These are phyloP conservation scores for Mesocricetus auratus DNA, from an alignment of 2,113 vertebrate species.

Conservation along the genomic window DNA sequence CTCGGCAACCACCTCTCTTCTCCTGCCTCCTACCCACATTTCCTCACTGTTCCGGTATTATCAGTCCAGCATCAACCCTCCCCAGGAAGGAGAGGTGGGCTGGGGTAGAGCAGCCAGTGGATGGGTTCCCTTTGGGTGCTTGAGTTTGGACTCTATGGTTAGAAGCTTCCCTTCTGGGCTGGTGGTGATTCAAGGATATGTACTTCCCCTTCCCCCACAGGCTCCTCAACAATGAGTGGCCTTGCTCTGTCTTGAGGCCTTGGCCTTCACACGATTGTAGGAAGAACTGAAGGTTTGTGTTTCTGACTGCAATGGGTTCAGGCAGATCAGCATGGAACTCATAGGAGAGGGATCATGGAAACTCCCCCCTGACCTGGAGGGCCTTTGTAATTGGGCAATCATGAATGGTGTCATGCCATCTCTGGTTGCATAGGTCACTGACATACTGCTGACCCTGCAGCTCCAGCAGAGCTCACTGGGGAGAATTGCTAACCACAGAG, in stretches of 20 bases:
- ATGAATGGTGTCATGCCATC: not conserved
- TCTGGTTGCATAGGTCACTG: not conserved
- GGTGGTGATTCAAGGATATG: not conserved
- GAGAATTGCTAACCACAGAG: not conserved
- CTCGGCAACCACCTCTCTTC: not conserved
- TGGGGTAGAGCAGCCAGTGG: not conserved
- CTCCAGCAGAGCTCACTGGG: not conserved
- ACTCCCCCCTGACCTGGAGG: not conserved
- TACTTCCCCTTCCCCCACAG: accelerated
- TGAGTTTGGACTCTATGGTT: not conserved
- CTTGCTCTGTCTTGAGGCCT: not conserved
- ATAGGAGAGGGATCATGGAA: not conserved
- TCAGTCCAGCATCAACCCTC: not conserved
- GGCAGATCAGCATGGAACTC: not conserved
- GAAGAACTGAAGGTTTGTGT: not conserved
- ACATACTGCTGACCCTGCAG: not conserved
- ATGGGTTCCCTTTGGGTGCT: not conserved
- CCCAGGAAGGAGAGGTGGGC: not conserved
- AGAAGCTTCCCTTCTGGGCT: not conserved
- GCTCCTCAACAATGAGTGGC: not conserved
- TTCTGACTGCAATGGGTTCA: not conserved
- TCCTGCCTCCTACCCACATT: not conserved
- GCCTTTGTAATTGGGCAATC: not conserved
- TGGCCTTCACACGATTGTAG: not conserved
- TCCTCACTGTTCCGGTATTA: not conserved